Evolutionary conservation across 2,797 vertebrate genomes (phyloP).

Genomic region (Hipposideros larvatus): DNA sequence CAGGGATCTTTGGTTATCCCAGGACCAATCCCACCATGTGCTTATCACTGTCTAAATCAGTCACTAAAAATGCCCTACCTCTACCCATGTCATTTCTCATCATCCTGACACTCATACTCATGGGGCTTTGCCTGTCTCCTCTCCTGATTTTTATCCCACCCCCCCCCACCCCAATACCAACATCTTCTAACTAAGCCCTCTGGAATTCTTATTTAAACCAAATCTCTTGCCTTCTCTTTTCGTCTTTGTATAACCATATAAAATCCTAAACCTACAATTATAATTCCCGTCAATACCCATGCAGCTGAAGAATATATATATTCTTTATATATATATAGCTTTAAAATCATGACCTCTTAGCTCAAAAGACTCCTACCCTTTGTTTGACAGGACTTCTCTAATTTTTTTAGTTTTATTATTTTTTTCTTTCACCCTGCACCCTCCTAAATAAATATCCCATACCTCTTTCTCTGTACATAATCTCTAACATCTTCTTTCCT

Average conservation of each 20-base stretch:
- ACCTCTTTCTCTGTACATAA: not conserved
- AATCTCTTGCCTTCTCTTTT: not conserved
- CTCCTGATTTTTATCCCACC: not conserved
- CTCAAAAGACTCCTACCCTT: not conserved
- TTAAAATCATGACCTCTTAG: not conserved
- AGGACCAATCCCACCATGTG: accelerated
- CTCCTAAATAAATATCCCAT: not conserved
- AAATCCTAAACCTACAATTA: not conserved
- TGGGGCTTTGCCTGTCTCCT: too few species aligned
- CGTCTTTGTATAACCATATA: not conserved
- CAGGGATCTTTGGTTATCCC: too few species aligned
- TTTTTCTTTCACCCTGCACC: not conserved
- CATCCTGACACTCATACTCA: too few species aligned
- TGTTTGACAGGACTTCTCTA: not conserved
- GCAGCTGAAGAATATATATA: not conserved
- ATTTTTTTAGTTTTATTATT: not conserved
- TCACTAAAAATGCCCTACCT: accelerated
- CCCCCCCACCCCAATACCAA: too few species aligned
- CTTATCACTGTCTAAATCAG: accelerated
- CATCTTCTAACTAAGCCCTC: not conserved
- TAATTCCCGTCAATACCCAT: not conserved
- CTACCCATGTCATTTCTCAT: not conserved
- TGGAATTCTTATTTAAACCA: not conserved
- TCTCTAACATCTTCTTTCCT: not conserved
- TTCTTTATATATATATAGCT: too few species aligned